Base-by-base conservation (phyloP, 2,113 vertebrate genomes). In the Pterocles burchelli region DNA sequence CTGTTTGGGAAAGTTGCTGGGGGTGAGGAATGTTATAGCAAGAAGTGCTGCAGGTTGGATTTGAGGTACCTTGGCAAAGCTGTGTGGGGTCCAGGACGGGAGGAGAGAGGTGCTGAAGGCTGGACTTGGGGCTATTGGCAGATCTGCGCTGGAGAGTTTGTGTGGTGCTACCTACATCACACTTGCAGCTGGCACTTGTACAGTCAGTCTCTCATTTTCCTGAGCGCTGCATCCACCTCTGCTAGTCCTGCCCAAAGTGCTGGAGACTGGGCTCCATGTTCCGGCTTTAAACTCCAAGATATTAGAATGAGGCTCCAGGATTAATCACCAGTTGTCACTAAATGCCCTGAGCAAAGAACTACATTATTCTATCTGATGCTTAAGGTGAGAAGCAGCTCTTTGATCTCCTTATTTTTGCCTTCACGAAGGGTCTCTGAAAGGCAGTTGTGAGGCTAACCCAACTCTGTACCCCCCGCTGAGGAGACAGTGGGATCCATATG, bases 151-250 rank as follows among this genome's bases (percentile, higher is more conserved):
- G 75, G 71, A 85, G 93, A 93, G 78, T 62, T 55, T 83, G 83
- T 93, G 88, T 95, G 94, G 84, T 92, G 96, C 95, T 96, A 91
- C 96, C 96, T 96, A 93, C 96, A 87, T 87, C 95, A 71, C 36
- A 1, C 84, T 90, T 75, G 72, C 91, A 94, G 88, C 80, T 94
- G 95, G 96, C 92, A 84, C 51, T 62, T 70, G n/a, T 63, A 81
- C 79, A 94, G 90, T 68, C 88, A 89, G 93, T 51, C 88, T 83
- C 91, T 94, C 91, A 6, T 81, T 84, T 81, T 92, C 79, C 38
- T 65, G 68, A 90, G 83, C 43, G 3, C 65, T 75, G 70, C 83
- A 93, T 86, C 86, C 71, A 75, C 68, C 66, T 86, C 65, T 91
- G 58, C 70, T 65, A 5, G 0, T 81, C 68, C 65, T 93, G n/a